Conservation (phyloP, 2,888 invertebrate species). For the Ormyrus nitidulus region DNA sequence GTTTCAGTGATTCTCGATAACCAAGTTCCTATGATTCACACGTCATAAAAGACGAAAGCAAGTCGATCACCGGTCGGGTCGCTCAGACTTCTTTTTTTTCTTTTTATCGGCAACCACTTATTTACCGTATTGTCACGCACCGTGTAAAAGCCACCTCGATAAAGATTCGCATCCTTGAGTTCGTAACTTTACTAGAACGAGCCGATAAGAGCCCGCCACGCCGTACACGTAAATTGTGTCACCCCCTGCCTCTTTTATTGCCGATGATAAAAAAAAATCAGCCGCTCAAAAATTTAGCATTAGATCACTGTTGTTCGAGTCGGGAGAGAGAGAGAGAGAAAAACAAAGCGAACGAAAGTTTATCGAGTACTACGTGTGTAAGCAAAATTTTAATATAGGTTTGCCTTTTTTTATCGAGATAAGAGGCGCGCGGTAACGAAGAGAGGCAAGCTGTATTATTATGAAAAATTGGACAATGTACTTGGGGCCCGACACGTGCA, state of each 20-base stretch:
- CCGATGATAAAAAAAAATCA: constrained; percentile 8
- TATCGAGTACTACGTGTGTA: background rate
- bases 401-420: no score
- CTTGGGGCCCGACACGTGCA: constrained; percentile 12
- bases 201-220: constrained; percentile 31
- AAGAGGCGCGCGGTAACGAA: no score
- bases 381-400: background rate
- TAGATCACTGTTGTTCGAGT: background rate
- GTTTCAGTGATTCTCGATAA: constrained; percentile 28
- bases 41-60: constrained; percentile 45
- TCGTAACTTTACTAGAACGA: constrained; percentile 28
- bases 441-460: no score
- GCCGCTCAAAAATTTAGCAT: background rate
- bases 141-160: constrained; percentile 41
- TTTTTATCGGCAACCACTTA: constrained; percentile 43
- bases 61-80: constrained; percentile 29
- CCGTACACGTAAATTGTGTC: constrained; percentile 43
- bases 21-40: constrained; percentile 43
- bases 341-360: constrained; percentile 2
- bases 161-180: constrained; percentile 55
- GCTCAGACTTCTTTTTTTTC: constrained; percentile 12
- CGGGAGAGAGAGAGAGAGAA: constrained; percentile 6
- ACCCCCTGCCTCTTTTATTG: constrained; percentile 27
- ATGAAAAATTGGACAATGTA: no score
- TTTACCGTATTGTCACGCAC: constrained; percentile 56